These are phyloP conservation scores for Micrasema longulum DNA, from an alignment of 1,140 invertebrate genomes.

Conservation along the genomic window DNA sequence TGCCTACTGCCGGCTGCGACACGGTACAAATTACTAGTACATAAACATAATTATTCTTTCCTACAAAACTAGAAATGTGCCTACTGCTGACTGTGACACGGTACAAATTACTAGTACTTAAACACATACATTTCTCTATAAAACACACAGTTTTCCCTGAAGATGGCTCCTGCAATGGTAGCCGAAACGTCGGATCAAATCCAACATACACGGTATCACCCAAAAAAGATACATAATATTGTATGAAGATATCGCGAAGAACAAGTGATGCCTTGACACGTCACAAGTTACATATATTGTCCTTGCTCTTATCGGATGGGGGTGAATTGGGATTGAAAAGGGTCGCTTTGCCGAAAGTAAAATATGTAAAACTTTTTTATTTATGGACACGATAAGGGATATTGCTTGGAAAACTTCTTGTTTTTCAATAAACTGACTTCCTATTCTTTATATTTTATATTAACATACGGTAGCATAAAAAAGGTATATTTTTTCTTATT, in stretches of 20 bases:
- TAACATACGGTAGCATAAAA: neutral
- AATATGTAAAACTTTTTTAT: slow-evolving; percentile 37
- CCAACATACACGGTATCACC: too few relatives aligned
- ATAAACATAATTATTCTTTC: too few relatives aligned
- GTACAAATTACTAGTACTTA: too few relatives aligned
- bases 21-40: too few relatives aligned
- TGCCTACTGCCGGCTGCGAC: too few relatives aligned
- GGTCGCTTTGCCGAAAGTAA: slow-evolving; percentile 25
- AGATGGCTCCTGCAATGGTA: too few relatives aligned
- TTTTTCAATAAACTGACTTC: neutral
- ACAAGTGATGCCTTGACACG: slow-evolving; percentile 14
- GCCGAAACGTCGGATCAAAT: too few relatives aligned
- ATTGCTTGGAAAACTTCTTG: neutral
- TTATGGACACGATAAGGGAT: slow-evolving; percentile 28
- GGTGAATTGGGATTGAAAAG: slow-evolving; percentile 25
- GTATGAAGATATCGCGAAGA: slow-evolving; percentile 21
- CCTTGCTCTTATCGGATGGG: slow-evolving; percentile 30
- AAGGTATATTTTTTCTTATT: neutral
- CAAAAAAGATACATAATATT: too few relatives aligned
- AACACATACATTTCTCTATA: too few relatives aligned
- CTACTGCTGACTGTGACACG: too few relatives aligned
- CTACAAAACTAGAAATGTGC: too few relatives aligned
- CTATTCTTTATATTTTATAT: neutral
- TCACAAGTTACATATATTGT: slow-evolving; percentile 25
- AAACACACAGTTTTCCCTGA: too few relatives aligned